Base-by-base conservation (phyloP, 2,113 vertebrate genomes). In the Aramus guarauna region DNA sequence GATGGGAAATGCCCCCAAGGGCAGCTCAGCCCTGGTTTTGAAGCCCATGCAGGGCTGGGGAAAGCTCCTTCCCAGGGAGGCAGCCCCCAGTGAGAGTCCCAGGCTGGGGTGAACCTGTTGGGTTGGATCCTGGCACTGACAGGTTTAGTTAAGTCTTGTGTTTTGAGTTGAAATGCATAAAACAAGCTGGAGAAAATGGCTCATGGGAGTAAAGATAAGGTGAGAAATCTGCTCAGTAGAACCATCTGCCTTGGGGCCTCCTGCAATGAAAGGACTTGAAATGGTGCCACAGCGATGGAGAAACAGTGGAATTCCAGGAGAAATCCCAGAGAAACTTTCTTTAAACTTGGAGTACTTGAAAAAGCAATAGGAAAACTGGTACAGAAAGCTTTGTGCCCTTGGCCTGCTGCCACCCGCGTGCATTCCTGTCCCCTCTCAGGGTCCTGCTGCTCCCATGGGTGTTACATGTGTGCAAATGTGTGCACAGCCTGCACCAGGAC, bases 391-490 rank as follows among this genome's bases (percentile, higher is more conserved):
- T 43, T 4, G 23, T n/a, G 63, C 34, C 59, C 48, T 21, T 36
- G 75, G 60, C 11, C 32, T 83, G 62, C 47, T 47, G 71, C 16
- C 3, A 2, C 23, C 22, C 1, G 0, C 2, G 0, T 6, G 14
- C 8, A 17, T 45, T 5, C 43, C 13, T 3, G 2, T 75, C 20
- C 15, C 29, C n/a, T 58, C 41, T 12, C 0, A 0, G n/a, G 10
- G n/a, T 80, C 50, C 47, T 34, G 21, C 43, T 23, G 76, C 24
- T 91, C 34, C 36, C 30, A 3, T 0, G 0, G 32, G 41, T 4
- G 7, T 32, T 36, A 23, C 0, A 1, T n/a, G 10, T 14, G 29
- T 43, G 67, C 52, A 23, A 0, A 1, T n/a, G 10, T 14, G 29
- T 43, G 67, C 52, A 72, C 0, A 4, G 43, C 19, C n/a, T 52